Conservation (phyloP, 2,888 invertebrate species). For the Didymodactylos carnosus region DNA sequence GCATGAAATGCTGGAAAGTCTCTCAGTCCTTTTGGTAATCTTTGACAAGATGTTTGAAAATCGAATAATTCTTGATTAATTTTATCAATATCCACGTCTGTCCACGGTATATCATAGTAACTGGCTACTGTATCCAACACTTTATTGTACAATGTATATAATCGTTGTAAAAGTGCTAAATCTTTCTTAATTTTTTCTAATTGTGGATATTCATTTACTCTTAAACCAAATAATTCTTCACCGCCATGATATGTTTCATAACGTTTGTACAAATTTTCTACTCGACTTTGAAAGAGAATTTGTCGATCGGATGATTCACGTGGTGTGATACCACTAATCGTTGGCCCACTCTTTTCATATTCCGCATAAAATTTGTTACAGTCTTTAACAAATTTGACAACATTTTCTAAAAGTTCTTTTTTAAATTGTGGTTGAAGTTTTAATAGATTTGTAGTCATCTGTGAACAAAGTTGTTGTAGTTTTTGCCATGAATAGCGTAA, state of each 20-base stretch:
- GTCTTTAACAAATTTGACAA: constrained; percentile 59
- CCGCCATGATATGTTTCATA: constrained; percentile 78
- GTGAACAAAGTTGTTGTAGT: constrained; percentile 35
- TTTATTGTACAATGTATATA: constrained; percentile 83
- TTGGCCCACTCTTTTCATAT: constrained; percentile 50
- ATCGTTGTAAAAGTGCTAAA: constrained; percentile 46
- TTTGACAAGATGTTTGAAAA: constrained; percentile 74
- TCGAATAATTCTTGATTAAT: constrained; percentile 90
- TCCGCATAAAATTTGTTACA: constrained; percentile 33
- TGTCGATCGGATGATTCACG: constrained; percentile 78
- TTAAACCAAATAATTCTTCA: constrained; percentile 75
- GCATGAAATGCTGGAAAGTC: constrained; percentile 95
- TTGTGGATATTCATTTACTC: constrained; percentile 75
- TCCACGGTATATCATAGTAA: constrained; percentile 90
- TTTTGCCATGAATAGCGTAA: constrained; percentile 71
- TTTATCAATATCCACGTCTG: constrained; percentile 80
- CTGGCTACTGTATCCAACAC: constrained; percentile 85
- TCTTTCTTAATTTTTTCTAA: constrained; percentile 51
- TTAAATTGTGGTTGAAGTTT: constrained; percentile 72
- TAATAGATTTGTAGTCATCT: constrained; percentile 59
- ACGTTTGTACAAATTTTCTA: constrained; percentile 84
- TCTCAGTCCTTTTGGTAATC: constrained; percentile 64
- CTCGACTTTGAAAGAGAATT: constrained; percentile 50
- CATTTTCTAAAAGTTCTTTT: constrained; percentile 55
- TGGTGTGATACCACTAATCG: constrained; percentile 72